Percentiles rank a stretch among this genome's conserved stretches.
phyloP scores from a whole-genome alignment of 1,140 invertebrate genomes.

The Lepidurus arcticus region DNA sequence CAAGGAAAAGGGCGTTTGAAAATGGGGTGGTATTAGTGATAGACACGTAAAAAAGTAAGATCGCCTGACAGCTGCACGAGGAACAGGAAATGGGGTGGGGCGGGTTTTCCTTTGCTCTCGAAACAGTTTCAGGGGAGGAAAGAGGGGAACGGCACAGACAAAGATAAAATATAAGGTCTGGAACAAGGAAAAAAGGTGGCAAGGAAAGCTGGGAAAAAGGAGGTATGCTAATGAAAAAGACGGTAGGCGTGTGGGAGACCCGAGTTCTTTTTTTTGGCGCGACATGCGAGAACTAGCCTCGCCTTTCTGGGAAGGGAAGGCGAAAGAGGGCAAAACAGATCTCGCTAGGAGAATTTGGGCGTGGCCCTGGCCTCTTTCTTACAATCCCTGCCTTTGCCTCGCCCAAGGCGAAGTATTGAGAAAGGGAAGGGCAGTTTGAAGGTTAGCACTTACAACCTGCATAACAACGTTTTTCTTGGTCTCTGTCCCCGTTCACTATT shows the following conservation, averaged over 20 bases:
- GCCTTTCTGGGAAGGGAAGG: constrained; percentile 3
- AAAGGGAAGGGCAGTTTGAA: not conserved
- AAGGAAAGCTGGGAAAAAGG: not conserved
- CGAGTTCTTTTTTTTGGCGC: not conserved
- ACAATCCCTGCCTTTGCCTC: not conserved
- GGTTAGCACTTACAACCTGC: not conserved
- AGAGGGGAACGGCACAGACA: not conserved
- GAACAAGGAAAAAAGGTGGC: not conserved
- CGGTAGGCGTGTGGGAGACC: constrained; percentile 5
- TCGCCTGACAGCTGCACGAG: not conserved
- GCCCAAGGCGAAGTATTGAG: not conserved
- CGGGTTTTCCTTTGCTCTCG: not conserved
- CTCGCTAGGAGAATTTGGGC: not conserved
- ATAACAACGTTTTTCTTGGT: not conserved
- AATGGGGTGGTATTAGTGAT: not conserved
- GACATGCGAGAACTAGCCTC: not conserved
- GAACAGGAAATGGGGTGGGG: constrained; percentile 8
- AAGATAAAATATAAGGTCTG: constrained; percentile 10
- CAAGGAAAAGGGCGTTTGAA: not conserved
- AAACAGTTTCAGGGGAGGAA: constrained; percentile 8
- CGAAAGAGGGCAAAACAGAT: not conserved
- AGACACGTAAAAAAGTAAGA: not conserved
- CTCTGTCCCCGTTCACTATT: not conserved
- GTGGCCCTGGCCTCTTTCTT: constrained; percentile 17
- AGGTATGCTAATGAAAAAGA: not conserved